These are phyloP conservation scores for Tricholauxania praeusta DNA, from an alignment of 2,888 invertebrate genomes.

Conservation along the genomic window DNA sequence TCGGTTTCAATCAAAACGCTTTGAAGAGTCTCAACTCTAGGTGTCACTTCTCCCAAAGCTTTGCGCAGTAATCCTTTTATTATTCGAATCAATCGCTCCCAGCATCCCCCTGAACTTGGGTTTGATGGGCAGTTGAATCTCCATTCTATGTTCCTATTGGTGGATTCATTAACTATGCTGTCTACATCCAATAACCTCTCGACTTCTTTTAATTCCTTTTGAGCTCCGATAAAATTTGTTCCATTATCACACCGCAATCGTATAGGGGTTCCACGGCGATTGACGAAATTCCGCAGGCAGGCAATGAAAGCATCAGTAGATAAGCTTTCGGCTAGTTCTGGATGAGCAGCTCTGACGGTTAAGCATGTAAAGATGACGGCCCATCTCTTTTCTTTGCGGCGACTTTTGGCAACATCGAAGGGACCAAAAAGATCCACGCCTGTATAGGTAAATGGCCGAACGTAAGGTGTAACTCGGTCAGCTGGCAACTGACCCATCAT, in stretches of 20 bases:
- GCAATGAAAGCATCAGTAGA: slow-evolving; percentile 41
- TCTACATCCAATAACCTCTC: slow-evolving; percentile 21
- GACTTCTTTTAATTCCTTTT: slow-evolving; percentile 28
- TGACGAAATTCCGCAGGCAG: slow-evolving; percentile 39
- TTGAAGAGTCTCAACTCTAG: slow-evolving; percentile 41
- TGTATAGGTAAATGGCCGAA: slow-evolving; percentile 41
- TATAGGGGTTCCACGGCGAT: slow-evolving; percentile 35
- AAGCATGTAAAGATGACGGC: slow-evolving; percentile 32
- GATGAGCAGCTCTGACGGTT: background rate
- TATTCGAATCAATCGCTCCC: slow-evolving; percentile 27
- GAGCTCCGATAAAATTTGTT: slow-evolving; percentile 41
- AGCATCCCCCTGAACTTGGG: slow-evolving; percentile 45
- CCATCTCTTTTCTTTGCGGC: slow-evolving; percentile 40
- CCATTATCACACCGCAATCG: slow-evolving; percentile 41
- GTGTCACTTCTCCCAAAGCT: slow-evolving; percentile 21
- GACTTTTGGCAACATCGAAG: slow-evolving; percentile 34
- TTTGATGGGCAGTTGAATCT: slow-evolving; percentile 36
- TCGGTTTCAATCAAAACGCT: slow-evolving; percentile 43
- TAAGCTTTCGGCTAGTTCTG: slow-evolving; percentile 32
- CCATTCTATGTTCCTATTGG: slow-evolving; percentile 27
- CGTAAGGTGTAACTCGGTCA: slow-evolving; percentile 35
- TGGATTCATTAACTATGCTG: slow-evolving; percentile 16
- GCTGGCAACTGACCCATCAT: slow-evolving; percentile 41
- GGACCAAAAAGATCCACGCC: slow-evolving; percentile 40
- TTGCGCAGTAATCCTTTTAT: slow-evolving; percentile 15